Evolutionary conservation across 2,888 invertebrate species (phyloP), one percentile per base, ranked within the genome.

Genomic region (Gandaritis pyraliata): DNA sequence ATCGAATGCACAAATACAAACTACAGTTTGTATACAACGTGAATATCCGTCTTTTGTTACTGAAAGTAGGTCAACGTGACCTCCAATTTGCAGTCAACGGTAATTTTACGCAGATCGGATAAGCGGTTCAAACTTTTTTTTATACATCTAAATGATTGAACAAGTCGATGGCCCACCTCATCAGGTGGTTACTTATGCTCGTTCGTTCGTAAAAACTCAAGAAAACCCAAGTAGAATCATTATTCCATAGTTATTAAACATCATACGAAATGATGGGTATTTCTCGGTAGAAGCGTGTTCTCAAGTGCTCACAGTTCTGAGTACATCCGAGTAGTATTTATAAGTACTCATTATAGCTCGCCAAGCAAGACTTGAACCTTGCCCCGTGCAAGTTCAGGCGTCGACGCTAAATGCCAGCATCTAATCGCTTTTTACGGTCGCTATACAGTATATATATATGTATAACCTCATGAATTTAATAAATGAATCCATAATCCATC

Each of bases 41-140:
- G 54, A 39, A 68, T 52, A 58, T 64, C 63, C 60, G 63, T 38
- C 55, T 53, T 58, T 66, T 66, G 58, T 66, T 58, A 18, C 33
- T 47, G 38, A 16, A 16, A 47, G 46, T 57, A 39, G 43, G 43
- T 57, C 46, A 49, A 57, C 38, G 49, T 45, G 39, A 50, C 59
- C 56, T 62, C 39, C 48, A 47, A 46, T 48, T 59, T 43, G 48
- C 60, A 57, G 50, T 52, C 52, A 61, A 58, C 43, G 62, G 39
- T 43, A 51, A 43, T 11, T 43, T 43, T 11, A 33, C 10, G 10
- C 8, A n/a, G n/a, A n/a, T n/a, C n/a, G n/a, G n/a, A n/a, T n/a
- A n/a, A n/a, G n/a, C n/a, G n/a, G n/a, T n/a, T n/a, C n/a, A n/a
- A n/a, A n/a, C n/a, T n/a, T n/a, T n/a, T n/a, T n/a, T n/a, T n/a